Conservation (phyloP, 2,888 invertebrate species). For the Vannuccia rotundouncinata region DNA sequence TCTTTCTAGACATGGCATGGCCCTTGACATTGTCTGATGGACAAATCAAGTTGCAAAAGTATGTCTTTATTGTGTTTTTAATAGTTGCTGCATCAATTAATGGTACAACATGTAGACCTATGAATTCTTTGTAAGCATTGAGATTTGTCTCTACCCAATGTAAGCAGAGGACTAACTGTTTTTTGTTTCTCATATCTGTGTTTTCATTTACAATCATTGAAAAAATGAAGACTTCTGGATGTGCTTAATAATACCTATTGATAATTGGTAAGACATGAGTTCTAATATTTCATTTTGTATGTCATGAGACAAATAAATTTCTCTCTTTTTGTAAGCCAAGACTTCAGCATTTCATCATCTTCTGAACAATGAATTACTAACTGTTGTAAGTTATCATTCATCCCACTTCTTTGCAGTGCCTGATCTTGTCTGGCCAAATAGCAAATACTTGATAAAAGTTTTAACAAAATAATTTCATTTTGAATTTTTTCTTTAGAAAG, state of each 20-base stretch:
- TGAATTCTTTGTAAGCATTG: conserved; percentile 4
- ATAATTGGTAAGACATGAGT: neutral
- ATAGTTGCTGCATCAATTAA: neutral
- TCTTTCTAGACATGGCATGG: conserved; percentile 5
- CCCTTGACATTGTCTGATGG: conserved; percentile 7
- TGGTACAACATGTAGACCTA: conserved; percentile 9
- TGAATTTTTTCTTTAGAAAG: neutral
- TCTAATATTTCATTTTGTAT: conserved; percentile 9
- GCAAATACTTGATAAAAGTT: neutral
- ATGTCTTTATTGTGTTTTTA: conserved; percentile 6
- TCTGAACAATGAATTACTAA: conserved; percentile 6
- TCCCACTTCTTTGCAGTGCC: conserved; percentile 13
- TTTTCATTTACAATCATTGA: neutral
- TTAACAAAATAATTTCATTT: conserved; percentile 2
- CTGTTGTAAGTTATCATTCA: conserved; percentile 9
- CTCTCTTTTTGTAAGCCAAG: neutral
- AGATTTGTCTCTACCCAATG: neutral
- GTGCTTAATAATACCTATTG: neutral
- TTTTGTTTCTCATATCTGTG: neutral
- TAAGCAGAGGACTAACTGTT: conserved; percentile 20
- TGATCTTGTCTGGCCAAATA: neutral
- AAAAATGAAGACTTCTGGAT: neutral
- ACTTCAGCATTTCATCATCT: conserved; percentile 11
- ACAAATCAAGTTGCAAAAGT: conserved; percentile 1
- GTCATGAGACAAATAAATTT: conserved; percentile 10